Percentiles rank a stretch among this genome's conserved stretches.
These are phyloP conservation scores for Drosophila borborema DNA, from an alignment of 2,888 invertebrate species.

Conservation along the genomic window DNA sequence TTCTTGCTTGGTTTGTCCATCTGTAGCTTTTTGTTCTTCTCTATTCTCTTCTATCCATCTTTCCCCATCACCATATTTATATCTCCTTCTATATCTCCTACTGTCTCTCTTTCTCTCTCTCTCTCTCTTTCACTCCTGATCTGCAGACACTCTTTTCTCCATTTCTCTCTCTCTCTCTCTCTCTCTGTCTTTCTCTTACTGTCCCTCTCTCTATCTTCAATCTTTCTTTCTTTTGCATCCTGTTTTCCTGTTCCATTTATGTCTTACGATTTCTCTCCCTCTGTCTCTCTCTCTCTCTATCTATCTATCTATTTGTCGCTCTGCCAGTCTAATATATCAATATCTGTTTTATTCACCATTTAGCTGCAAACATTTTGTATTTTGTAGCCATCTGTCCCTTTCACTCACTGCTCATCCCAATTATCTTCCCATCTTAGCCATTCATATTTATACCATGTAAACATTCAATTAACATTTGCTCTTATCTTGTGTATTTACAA, in stretches of 20 bases:
- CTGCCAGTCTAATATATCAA: too few species aligned
- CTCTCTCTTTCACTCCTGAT: too few species aligned
- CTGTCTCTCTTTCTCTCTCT: too few species aligned
- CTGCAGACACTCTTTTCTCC: too few species aligned
- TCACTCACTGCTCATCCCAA: background rate
- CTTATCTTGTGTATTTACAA: constrained; percentile 6
- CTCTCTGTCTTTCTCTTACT: background rate
- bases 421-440: background rate
- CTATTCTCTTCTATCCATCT: too few species aligned
- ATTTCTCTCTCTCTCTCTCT: background rate
- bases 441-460: background rate
- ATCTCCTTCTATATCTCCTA: too few species aligned
- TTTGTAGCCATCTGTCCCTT: background rate
- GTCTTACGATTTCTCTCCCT: background rate
- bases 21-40: too few species aligned
- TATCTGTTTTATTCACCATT: background rate
- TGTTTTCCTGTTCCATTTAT: background rate
- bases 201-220: background rate
- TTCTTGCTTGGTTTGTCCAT: too few species aligned
- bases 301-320: background rate
- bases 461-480: constrained; percentile 12
- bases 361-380: background rate
- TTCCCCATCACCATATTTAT: too few species aligned
- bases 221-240: background rate
- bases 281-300: background rate